Evolutionary conservation across 2,888 invertebrate genomes (phyloP).

Genomic region (Acanthosepion pharaonis): DNA sequence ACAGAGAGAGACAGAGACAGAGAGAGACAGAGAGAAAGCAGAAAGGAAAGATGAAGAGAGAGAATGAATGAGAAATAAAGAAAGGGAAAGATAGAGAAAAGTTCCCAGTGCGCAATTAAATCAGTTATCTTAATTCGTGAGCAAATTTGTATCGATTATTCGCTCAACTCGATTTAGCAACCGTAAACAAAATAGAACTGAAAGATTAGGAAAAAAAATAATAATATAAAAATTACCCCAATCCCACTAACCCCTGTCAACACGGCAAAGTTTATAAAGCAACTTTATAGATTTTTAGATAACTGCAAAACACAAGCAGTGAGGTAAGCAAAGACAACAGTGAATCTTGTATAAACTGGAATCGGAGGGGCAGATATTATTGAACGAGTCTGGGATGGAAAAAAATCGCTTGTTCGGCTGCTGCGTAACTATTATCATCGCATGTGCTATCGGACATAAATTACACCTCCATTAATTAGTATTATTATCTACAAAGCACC

Average conservation of each 20-base stretch:
- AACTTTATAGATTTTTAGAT: slow-evolving; percentile 8
- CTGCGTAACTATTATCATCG: background rate
- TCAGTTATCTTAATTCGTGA: slow-evolving; percentile 15
- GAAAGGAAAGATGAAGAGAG: no score
- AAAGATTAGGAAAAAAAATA: background rate
- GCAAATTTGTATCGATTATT: background rate
- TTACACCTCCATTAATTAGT: slow-evolving; percentile 33
- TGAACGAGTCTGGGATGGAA: background rate
- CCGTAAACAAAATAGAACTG: background rate
- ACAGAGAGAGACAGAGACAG: no score
- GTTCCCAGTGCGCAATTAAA: background rate
- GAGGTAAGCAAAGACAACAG: background rate
- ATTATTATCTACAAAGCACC: background rate
- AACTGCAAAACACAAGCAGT: background rate
- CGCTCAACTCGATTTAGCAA: background rate
- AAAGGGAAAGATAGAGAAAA: background rate
- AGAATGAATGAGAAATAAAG: background rate
- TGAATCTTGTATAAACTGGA: background rate
- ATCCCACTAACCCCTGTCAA: background rate
- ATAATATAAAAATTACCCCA: background rate
- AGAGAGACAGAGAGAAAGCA: no score
- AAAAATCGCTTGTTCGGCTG: slow-evolving; percentile 2
- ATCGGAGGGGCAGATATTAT: background rate
- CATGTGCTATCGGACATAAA: slow-evolving; percentile 9
- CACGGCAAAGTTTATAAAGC: slow-evolving; percentile 20